Base-by-base conservation (phyloP, 2,797 vertebrate species). In the Enteromius thamalakanensis region DNA sequence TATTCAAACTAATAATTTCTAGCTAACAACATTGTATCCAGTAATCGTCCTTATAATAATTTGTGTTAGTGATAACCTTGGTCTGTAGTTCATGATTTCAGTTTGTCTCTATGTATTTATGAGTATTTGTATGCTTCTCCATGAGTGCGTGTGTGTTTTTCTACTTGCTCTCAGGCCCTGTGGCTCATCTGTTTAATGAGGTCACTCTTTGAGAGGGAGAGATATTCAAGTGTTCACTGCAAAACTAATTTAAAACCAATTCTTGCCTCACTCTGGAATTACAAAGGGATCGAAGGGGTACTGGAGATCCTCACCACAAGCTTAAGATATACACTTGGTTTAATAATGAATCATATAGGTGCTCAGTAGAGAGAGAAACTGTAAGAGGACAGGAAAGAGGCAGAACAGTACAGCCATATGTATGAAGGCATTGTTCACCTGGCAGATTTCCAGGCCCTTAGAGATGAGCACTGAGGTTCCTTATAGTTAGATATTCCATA, bases 191-290 rank as follows among this genome's bases (percentile, higher is more conserved):
- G 70, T 75, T 84, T 85, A 87, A 85, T 82, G 80, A 82, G 80
- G 79, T 85, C 81, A 84, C 65, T 77, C 75, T 62, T 86, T 75
- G 76, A 80, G 53, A 60, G 86, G 68, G 69, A 86, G 60, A 23
- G 84, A 86, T 83, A 86, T 80, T 80, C 67, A 84, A 83, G 84
- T 87, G 88, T 87, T 84, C 84, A 37, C 84, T 75, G 79, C 65
- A 72, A 89, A 90, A 84, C 86, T 91, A 90, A 90, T 90, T 90
- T 89, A 80, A 84, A 86, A 65, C 58, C 81, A 86, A 83, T 75
- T 81, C 76, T 80, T 86, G 79, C 32, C 82, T 84, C 81, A 67
- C 81, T 71, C 85, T 86, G 79, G 82, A 49, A 82, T 87, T 87
- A 78, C 60, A 84, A 72, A 80, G 68, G 84, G 83, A 87, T 84